These are phyloP conservation scores for Labeo calbasu DNA, from an alignment of 2,797 vertebrate species.

Conservation along the genomic window DNA sequence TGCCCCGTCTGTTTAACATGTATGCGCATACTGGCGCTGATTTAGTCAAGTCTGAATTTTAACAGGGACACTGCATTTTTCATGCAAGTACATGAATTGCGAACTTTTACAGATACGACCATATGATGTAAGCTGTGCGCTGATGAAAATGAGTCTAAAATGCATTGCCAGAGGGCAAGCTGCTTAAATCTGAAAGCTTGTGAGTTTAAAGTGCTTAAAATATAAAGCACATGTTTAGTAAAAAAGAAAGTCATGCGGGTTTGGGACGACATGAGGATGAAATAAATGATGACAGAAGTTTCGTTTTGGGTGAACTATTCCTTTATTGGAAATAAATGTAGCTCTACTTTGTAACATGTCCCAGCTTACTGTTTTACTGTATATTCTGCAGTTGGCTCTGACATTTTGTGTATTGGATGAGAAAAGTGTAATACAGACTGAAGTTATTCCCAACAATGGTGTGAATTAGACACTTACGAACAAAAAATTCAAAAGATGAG, in stretches of 20 bases:
- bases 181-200: neutral
- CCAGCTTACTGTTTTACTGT: neutral
- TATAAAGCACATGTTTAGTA: neutral
- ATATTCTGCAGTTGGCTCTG: neutral
- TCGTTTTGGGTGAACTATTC: too few relatives aligned
- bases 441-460: neutral
- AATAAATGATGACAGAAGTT: neutral
- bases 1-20: neutral
- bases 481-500: neutral
- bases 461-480: slow-evolving; percentile 4
- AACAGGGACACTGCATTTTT: neutral
- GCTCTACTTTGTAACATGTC: neutral
- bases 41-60: neutral
- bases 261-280: neutral
- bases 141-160: neutral
- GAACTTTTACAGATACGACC: neutral
- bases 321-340: neutral
- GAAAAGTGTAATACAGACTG: neutral
- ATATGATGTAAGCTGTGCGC: neutral
- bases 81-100: neutral
- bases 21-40: neutral
- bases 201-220: neutral
- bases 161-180: neutral
- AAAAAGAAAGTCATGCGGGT: neutral
- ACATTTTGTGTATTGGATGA: neutral